These are phyloP conservation scores for Mizuhopecten yessoensis DNA, from an alignment of 1,140 invertebrate genomes.

Conservation along the genomic window DNA sequence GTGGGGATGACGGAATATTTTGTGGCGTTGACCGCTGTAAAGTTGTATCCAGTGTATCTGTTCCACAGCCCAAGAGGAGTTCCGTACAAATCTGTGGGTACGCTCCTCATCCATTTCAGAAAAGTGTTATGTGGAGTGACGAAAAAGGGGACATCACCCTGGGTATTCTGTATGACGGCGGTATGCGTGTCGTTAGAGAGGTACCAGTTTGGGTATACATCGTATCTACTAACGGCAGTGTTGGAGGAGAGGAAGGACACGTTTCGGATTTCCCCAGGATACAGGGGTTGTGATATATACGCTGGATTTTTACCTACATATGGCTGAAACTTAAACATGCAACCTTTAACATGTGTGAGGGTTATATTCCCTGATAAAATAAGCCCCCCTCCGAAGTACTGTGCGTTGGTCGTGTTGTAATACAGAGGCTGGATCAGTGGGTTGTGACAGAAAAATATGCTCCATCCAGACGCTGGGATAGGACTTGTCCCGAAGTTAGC, in stretches of 20 bases:
- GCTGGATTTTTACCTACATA: constrained; percentile 60
- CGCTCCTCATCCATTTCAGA: constrained; percentile 67
- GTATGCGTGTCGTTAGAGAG: constrained; percentile 66
- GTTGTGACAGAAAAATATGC: constrained; percentile 68
- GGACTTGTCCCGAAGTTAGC: constrained; percentile 66
- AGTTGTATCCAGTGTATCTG: constrained; percentile 62
- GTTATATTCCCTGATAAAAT: constrained; percentile 65
- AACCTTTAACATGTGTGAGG: constrained; percentile 70
- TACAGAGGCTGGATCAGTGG: constrained; percentile 64
- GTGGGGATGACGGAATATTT: constrained; percentile 67
- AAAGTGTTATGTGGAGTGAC: constrained; percentile 65
- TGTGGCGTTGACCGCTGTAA: constrained; percentile 56
- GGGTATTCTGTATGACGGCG: constrained; percentile 65
- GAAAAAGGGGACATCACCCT: constrained; percentile 61
- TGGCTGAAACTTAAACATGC: constrained; percentile 66
- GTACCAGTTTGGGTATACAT: constrained; percentile 75
- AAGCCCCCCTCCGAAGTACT: constrained; percentile 59
- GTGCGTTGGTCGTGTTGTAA: constrained; percentile 52
- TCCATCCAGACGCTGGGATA: constrained; percentile 70
- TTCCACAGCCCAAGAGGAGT: constrained; percentile 66
- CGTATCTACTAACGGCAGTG: constrained; percentile 69
- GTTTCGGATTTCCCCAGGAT: constrained; percentile 58
- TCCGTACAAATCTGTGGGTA: constrained; percentile 63
- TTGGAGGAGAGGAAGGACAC: constrained; percentile 64
- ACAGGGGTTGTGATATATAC: constrained; percentile 57